Base-by-base conservation (phyloP, 2,888 invertebrate genomes). In the Oscheius sp. region DNA sequence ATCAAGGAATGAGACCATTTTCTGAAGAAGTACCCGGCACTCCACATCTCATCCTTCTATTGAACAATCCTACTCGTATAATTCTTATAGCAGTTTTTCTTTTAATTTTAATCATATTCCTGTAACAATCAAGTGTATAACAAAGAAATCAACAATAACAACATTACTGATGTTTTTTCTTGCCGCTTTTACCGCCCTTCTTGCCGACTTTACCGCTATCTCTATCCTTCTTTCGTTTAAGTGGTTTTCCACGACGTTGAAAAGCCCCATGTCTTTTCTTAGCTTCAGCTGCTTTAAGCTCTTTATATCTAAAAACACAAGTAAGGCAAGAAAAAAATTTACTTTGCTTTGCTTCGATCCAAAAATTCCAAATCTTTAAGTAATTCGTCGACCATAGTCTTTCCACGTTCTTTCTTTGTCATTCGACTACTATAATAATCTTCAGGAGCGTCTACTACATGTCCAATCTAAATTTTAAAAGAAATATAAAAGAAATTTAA, bases 351-450 rank as follows among this genome's bases (percentile, higher is more conserved):
- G 33, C 38, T 72, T 9, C 36, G 56, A 20, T 64, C 47, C 22
- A 72, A 84, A 70, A 94, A 92, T 76, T 93, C 91, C 0, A 93
- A 92, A 88, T 96, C 94, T 0, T 92, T 92, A 85, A 96, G 87
- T 2, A 97, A 89, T 85, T 98, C 96, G 77, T 97, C 95, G 0
- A 96, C 95, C 82, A 97, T 90, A 0, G 94, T 94, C 67, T 90
- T 89, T 87, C 94, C 95, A 28, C 94, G 90, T 80, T 94, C 91
- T 85, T 93, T 94, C 82, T 92, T 92, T 0, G 93, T 92, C 69
- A 94, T 87, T 54, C 95, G 90, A 68, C 92, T 91, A 80, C 87
- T 91, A 80, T 94, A 94, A 88, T 92, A 94, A 86, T 97, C 96
- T 51, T 93, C 87, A 0, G 94, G 90, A 14, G 92, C 91, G 86